Conservation (phyloP, 1,140 invertebrate species). For the Aethina tumida region DNA sequence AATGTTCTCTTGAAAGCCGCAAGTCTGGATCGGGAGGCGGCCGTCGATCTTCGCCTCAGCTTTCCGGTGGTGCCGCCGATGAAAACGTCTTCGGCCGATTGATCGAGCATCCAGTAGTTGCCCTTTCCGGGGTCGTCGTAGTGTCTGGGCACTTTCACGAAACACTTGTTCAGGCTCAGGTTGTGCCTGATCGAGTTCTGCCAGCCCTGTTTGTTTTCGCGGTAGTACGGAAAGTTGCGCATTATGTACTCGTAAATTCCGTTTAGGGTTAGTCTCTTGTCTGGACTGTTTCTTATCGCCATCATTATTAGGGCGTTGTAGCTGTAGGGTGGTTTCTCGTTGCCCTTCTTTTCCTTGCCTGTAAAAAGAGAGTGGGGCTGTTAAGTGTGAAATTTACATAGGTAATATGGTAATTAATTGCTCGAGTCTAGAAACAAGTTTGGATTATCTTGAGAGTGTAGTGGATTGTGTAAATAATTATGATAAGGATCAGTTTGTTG, state of each 20-base stretch:
- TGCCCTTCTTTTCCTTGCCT: conserved; percentile 44
- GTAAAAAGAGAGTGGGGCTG: conserved; percentile 15
- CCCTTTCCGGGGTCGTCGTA: conserved; percentile 93
- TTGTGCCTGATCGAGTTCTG: conserved; percentile 99
- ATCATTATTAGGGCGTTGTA: conserved; percentile 99
- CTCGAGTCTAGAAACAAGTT: too few relatives aligned
- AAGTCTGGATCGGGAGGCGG: conserved; percentile 71
- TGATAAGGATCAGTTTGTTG: too few relatives aligned
- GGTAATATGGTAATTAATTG: too few relatives aligned
- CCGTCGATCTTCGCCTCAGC: conserved; percentile 75
- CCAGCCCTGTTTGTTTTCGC: conserved; percentile 97
- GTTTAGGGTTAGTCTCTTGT: conserved; percentile 91
- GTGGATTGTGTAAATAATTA: too few relatives aligned
- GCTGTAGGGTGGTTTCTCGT: conserved; percentile 91
- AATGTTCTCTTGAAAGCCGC: conserved; percentile 75
- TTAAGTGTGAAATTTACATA: too few relatives aligned
- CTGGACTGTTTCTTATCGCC: conserved; percentile 89
- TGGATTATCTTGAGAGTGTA: too few relatives aligned
- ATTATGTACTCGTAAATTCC: conserved; percentile 99
- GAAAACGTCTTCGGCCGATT: conserved; percentile 92
- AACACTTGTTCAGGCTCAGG: conserved; percentile 94
- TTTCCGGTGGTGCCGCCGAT: conserved; percentile 97
- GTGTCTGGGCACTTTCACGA: conserved; percentile 90
- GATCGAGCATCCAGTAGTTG: conserved; percentile 95
- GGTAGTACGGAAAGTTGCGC: conserved; percentile 95